Conservation (phyloP, 23 tunicate species). For the Styela clava region DNA sequence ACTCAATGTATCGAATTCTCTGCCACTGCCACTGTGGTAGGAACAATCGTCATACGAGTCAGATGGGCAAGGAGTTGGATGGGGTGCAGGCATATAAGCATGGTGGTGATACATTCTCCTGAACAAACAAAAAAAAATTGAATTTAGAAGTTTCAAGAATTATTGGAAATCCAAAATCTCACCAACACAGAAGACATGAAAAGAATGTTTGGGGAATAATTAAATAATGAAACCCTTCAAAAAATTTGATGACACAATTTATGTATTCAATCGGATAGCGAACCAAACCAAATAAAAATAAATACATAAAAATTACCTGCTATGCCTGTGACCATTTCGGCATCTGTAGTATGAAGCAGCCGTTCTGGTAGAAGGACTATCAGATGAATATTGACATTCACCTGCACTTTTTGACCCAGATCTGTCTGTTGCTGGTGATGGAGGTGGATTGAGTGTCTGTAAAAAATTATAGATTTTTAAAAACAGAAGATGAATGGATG, state of each 20-base stretch:
- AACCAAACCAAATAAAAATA: neutral
- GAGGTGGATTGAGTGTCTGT: constrained; percentile 57
- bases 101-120: constrained; percentile 22
- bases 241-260: no score
- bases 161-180: no score
- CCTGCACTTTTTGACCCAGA: constrained; percentile 43
- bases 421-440: constrained; percentile 63
- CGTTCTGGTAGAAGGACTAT: constrained; percentile 21
- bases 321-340: constrained; percentile 35
- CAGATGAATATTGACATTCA: constrained; percentile 34
- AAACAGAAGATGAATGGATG: neutral
- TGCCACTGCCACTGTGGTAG: constrained; percentile 2
- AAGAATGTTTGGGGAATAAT: no score
- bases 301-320: no score
- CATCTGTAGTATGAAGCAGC: constrained; percentile 33
- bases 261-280: no score
- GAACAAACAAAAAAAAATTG: neutral
- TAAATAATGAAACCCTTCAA: no score
- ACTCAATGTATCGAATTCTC: constrained; percentile 12
- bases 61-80: constrained; percentile 84
- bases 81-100: constrained; percentile 40
- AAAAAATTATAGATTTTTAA: neutral
- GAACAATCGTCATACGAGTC: constrained; percentile 64
- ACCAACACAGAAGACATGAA: no score
- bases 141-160: no score